Evolutionary conservation across 2,113 vertebrate genomes (phyloP).

Genomic region (Solea solea): DNA sequence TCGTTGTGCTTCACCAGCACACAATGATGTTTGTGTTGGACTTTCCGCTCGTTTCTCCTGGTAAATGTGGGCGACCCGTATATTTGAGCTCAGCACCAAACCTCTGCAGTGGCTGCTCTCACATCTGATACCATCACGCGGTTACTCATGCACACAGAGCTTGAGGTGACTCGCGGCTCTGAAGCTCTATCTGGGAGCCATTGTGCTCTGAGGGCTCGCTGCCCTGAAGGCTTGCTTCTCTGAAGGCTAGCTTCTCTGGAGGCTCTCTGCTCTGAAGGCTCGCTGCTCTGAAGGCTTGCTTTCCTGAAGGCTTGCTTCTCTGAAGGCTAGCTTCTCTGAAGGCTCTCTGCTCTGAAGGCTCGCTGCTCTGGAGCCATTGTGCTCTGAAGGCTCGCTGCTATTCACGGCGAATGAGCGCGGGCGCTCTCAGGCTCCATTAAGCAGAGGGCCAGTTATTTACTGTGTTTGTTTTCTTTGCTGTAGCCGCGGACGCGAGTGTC

Average conservation of each 20-base stretch:
- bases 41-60: conserved; percentile 59
- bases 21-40: conserved; percentile 65
- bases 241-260: not conserved
- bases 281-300: conserved; percentile 15
- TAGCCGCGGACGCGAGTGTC: not conserved
- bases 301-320: not conserved
- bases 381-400: too few relatives aligned
- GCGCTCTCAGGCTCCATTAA: conserved; percentile 67
- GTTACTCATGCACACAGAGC: conserved; percentile 33
- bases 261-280: conserved; percentile 6
- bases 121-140: conserved; percentile 62
- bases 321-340: too few relatives aligned
- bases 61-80: conserved; percentile 68
- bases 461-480: conserved; percentile 52
- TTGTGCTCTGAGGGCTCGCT: conserved; percentile 28
- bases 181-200: conserved; percentile 31
- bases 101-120: conserved; percentile 41
- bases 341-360: too few relatives aligned
- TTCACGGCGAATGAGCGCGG: conserved; percentile 39
- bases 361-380: too few relatives aligned
- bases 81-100: conserved; percentile 69
- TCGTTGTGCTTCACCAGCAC: conserved; percentile 45
- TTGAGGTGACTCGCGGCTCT: conserved; percentile 11
- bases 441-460: conserved; percentile 45
- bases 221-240: conserved; percentile 15